Percentiles rank a stretch among this genome's conserved stretches.
Conservation (phyloP, 2,797 vertebrate species). For the Pelochelys cantorii region DNA sequence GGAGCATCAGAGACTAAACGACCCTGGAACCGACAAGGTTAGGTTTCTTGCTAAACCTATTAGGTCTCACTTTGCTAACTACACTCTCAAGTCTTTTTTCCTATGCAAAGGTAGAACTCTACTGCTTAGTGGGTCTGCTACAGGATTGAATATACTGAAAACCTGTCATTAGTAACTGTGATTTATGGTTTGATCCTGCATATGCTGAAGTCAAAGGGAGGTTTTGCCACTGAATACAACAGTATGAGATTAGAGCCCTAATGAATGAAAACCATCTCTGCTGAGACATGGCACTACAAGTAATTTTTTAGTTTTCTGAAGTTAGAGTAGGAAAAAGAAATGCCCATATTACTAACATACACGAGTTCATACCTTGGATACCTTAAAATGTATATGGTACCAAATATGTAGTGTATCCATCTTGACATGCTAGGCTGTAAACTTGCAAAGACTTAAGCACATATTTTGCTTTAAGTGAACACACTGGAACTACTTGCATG, state of each 20-base stretch:
- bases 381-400: neutral
- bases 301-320: neutral
- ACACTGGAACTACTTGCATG: accelerated
- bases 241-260: neutral
- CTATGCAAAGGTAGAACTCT: neutral
- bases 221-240: neutral
- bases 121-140: neutral
- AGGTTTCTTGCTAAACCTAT: neutral
- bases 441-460: accelerated
- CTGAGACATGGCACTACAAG: neutral
- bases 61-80: neutral
- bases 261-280: neutral
- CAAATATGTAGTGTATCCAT: neutral
- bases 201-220: neutral
- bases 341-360: neutral
- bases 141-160: neutral
- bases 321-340: neutral
- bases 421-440: neutral
- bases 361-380: neutral
- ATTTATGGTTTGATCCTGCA: neutral
- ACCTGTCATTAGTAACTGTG: accelerated
- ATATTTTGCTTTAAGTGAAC: neutral
- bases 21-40: slow-evolving; percentile 91
- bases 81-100: neutral
- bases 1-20: slow-evolving; percentile 88